phyloP scores from a whole-genome alignment of 2,888 invertebrate species.

The Eurytoma californica region DNA sequence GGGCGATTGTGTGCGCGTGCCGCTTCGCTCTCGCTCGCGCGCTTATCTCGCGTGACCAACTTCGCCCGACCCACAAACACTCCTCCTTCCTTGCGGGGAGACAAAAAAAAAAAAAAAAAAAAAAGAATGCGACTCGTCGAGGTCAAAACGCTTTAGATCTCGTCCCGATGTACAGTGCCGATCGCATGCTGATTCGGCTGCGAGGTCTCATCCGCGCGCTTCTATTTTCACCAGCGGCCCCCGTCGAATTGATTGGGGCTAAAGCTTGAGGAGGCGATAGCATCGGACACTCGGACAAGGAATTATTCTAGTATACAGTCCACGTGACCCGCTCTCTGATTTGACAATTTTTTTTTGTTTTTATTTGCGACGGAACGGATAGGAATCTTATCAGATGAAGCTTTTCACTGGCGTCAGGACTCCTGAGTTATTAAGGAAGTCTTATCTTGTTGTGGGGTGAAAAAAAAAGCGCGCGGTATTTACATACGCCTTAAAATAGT shows the following conservation, averaged over 20 bases:
- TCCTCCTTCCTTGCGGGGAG: background rate
- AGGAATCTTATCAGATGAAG: constrained; percentile 23
- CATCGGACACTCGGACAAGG: background rate
- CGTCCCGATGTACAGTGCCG: constrained; percentile 1
- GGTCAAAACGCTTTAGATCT: constrained; percentile 34
- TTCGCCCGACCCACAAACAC: constrained; percentile 14
- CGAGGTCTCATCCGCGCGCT: background rate
- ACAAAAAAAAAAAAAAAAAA: constrained; percentile 34
- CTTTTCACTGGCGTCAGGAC: constrained; percentile 7
- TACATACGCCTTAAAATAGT: background rate
- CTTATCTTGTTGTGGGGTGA: constrained; percentile 6
- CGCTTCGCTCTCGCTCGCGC: constrained; percentile 42
- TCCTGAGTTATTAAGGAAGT: constrained; percentile 7
- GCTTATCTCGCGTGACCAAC: constrained; percentile 54
- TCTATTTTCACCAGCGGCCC: background rate
- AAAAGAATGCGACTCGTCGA: constrained; percentile 22
- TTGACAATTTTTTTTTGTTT: constrained; percentile 16
- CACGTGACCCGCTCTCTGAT: constrained; percentile 8
- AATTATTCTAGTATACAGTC: too few relatives aligned
- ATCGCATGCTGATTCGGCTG: background rate
- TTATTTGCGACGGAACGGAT: constrained; percentile 15
- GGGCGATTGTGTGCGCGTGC: constrained; percentile 36
- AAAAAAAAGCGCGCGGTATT: background rate
- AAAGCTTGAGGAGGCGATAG: too few relatives aligned
- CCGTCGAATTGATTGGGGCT: constrained; percentile 30